phyloP scores from a whole-genome alignment of 92 coral and sea anemone genomes.

The Desmophyllum pertusum region DNA sequence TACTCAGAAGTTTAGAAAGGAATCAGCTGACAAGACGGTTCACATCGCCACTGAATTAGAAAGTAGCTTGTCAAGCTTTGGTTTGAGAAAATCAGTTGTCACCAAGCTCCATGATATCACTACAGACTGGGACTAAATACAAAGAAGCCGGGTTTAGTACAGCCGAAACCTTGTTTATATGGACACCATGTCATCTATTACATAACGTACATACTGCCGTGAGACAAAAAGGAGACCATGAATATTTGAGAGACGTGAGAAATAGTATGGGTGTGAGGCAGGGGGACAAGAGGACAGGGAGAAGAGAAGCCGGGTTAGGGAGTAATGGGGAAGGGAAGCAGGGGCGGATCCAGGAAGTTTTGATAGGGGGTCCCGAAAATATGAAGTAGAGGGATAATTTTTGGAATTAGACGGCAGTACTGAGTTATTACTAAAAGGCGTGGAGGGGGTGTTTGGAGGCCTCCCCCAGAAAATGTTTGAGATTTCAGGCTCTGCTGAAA shows the following conservation, averaged over 20 bases:
- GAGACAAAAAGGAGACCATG: background rate
- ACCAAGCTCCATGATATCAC: background rate
- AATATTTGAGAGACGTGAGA: background rate
- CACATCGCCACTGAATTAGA: slow-evolving; percentile 26
- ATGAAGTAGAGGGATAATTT: too few relatives aligned
- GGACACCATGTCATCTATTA: background rate
- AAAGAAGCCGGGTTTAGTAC: background rate
- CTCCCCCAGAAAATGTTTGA: too few relatives aligned
- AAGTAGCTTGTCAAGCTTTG: slow-evolving; percentile 11
- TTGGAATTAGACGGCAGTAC: too few relatives aligned
- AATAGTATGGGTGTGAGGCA: too few relatives aligned
- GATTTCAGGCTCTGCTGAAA: too few relatives aligned
- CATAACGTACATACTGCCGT: background rate
- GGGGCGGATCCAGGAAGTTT: too few relatives aligned
- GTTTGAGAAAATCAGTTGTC: slow-evolving; percentile 38
- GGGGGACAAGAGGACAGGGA: too few relatives aligned
- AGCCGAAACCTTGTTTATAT: background rate
- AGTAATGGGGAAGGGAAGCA: too few relatives aligned
- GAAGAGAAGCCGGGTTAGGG: too few relatives aligned
- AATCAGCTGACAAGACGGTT: slow-evolving; percentile 8
- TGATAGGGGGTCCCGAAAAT: too few relatives aligned
- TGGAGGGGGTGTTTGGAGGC: too few relatives aligned
- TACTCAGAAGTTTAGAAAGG: background rate
- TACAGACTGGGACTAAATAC: background rate
- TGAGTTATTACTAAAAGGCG: too few relatives aligned